Evolutionary conservation across 2,888 invertebrate species (phyloP).

Genomic region (Sinhomidia bicolor): DNA sequence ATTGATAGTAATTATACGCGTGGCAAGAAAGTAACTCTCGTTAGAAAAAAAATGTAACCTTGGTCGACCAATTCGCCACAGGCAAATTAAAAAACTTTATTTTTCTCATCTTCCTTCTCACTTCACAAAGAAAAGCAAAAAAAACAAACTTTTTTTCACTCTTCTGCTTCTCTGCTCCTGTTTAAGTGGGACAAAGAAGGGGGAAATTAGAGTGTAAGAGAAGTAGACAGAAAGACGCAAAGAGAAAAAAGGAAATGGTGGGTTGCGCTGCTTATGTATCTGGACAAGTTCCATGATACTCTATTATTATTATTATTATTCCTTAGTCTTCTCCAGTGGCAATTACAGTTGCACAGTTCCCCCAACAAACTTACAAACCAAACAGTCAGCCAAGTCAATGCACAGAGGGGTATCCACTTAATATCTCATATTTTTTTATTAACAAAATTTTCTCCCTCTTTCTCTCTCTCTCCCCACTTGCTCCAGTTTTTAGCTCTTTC

Average conservation of each 20-base stretch:
- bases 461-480: neutral
- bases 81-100: neutral
- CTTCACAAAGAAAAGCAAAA: no score
- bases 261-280: neutral
- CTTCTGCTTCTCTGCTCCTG: neutral
- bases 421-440: slow-evolving; percentile 4
- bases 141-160: no score
- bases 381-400: neutral
- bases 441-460: neutral
- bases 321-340: neutral
- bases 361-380: neutral
- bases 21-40: neutral
- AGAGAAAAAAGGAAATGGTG: neutral
- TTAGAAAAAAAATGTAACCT: neutral
- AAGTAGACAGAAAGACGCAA: neutral
- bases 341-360: neutral
- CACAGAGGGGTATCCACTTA: neutral
- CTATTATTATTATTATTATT: neutral
- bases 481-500: no score
- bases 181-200: no score
- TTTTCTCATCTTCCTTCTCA: neutral
- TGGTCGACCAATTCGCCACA: neutral
- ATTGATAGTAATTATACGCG: neutral
- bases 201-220: no score
- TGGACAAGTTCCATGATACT: neutral